Conservation (phyloP, 1,140 invertebrate species). For the Pogonognathellus flavescens region DNA sequence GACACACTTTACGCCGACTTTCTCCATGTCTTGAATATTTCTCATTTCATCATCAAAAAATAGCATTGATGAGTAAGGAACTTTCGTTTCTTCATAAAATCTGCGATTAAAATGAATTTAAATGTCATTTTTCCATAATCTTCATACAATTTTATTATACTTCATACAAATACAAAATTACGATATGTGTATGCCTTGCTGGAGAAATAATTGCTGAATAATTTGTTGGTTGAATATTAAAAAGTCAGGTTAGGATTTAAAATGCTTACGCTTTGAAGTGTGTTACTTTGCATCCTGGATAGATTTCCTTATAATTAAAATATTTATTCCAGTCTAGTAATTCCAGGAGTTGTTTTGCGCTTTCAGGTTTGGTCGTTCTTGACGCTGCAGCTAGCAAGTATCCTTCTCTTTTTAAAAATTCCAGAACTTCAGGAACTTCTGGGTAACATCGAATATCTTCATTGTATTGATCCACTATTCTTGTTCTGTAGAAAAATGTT, state of each 20-base stretch:
- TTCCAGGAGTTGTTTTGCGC: slow-evolving; percentile 77
- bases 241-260: too few relatives aligned
- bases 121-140: slow-evolving; percentile 56
- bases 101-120: slow-evolving; percentile 61
- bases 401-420: slow-evolving; percentile 73
- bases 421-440: slow-evolving; percentile 77
- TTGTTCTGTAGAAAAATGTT: background rate
- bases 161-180: too few relatives aligned
- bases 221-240: too few relatives aligned
- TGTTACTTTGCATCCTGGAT: slow-evolving; percentile 79
- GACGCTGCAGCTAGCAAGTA: slow-evolving; percentile 78
- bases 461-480: slow-evolving; percentile 72
- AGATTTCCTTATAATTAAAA: slow-evolving; percentile 81
- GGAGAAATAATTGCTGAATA: too few relatives aligned
- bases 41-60: slow-evolving; percentile 67
- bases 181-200: too few relatives aligned
- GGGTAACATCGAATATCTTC: slow-evolving; percentile 74
- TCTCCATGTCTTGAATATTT: slow-evolving; percentile 66
- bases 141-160: too few relatives aligned
- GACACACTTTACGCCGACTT: slow-evolving; percentile 75
- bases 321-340: slow-evolving; percentile 81
- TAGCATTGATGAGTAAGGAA: slow-evolving; percentile 76
- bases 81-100: background rate
- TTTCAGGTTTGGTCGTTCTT: slow-evolving; percentile 77
- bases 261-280: slow-evolving; percentile 78